phyloP scores from a whole-genome alignment of 1,140 invertebrate species.

The Drosophila equinoxialis region DNA sequence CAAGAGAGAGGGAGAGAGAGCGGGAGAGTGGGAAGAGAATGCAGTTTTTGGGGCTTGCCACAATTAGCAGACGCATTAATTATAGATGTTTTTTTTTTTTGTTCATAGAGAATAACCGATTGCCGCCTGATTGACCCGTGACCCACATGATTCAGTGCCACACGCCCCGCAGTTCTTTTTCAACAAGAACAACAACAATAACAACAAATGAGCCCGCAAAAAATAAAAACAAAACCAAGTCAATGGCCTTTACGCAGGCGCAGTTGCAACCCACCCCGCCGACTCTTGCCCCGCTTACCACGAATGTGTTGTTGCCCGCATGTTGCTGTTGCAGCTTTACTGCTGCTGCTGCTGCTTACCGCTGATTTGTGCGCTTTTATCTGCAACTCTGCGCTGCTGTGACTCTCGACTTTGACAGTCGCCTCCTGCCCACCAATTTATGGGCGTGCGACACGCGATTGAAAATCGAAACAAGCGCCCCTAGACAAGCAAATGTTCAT shows the following conservation, averaged over 20 bases:
- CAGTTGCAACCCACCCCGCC: conserved; percentile 32
- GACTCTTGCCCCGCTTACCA: neutral
- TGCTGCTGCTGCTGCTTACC: conserved; percentile 41
- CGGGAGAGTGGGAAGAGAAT: neutral
- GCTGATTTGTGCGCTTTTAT: conserved; percentile 59
- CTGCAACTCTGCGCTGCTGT: conserved; percentile 28
- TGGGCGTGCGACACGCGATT: conserved; percentile 71
- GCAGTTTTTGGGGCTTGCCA: conserved; percentile 27
- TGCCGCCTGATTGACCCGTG: conserved; percentile 67
- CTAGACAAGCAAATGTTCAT: conserved; percentile 16
- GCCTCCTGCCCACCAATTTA: conserved; percentile 55
- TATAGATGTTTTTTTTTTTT: conserved; percentile 18
- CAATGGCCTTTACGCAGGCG: conserved; percentile 58
- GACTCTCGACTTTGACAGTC: conserved; percentile 15
- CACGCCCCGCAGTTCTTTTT: conserved; percentile 55
- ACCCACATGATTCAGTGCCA: conserved; percentile 63
- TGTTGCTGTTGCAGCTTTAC: conserved; percentile 46
- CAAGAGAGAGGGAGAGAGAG: neutral
- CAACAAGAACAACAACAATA: neutral
- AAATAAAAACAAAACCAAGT: conserved; percentile 38
- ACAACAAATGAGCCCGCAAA: conserved; percentile 39
- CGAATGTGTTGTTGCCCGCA: conserved; percentile 43
- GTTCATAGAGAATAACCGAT: conserved; percentile 21
- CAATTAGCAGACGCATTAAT: conserved; percentile 59
- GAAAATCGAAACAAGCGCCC: conserved; percentile 56